Evolutionary conservation across 1,140 invertebrate genomes (phyloP), one percentile per base, ranked within the genome.

Genomic region (Bemisia tabaci): DNA sequence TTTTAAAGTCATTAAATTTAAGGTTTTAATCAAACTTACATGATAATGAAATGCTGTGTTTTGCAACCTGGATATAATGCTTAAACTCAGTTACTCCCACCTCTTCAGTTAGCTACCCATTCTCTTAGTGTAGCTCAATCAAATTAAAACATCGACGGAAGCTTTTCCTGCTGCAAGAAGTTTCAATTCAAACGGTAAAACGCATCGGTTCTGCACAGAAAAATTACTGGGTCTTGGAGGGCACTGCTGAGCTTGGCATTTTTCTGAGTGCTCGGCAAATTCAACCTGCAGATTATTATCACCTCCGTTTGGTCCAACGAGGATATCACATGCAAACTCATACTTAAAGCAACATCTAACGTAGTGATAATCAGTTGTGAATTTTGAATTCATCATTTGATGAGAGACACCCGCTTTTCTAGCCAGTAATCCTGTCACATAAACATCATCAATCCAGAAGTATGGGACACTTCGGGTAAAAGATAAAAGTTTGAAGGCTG

Each of bases 381-480:
- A 91, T 72, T 81, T 81, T 59, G 82, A 72, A 64, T 81, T 81
- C 22, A 92, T 74, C 59, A 86, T 81, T 39, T 79, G 77, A 33
- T 69, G 70, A 2, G 70, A 65, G 2, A 70, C 59, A 62, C 70
- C 70, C 23, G 65, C 26, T 48, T 66, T 60, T 22, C 26, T 11
- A 1, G 85, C 83, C 65, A 91, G 74, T 12, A 84, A 84, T 27
- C 90, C 91, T 0, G 90, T 92, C 22, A 92, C 79, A 70, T 87
- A 85, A 12, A 91, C 88, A 77, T 92, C 90, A 74, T 93, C 90
- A 63, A 92, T 89, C 91, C 91, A 93, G 78, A 93, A 92, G 75
- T 87, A 91, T 5, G 78, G 77, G 17, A 81, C 73, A 21, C 68
- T 70, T 73, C 88, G 85, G 1, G 85, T 84, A 65, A 83, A 80